Evolutionary conservation across 2,888 invertebrate species (phyloP).

Genomic region (Patella depressa): DNA sequence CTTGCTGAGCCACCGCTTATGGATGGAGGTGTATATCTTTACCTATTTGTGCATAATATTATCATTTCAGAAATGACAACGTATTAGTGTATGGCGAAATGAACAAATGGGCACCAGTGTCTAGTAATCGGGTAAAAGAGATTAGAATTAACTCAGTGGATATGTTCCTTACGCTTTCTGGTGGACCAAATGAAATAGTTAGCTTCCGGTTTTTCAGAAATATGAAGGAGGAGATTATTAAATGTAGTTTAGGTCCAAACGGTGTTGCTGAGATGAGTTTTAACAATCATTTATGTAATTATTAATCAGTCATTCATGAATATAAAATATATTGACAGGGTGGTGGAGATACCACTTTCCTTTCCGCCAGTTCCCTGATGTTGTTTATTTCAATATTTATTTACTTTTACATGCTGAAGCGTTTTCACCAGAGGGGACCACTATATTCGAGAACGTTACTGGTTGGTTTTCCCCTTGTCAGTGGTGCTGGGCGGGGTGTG

Average conservation of each 20-base stretch:
- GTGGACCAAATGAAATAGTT: conserved; percentile 47
- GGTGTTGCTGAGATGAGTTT: conserved; percentile 12
- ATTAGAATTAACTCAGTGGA: conserved; percentile 38
- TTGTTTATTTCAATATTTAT: too few species aligned
- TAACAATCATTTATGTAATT: too few species aligned
- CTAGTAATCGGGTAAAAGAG: conserved; percentile 46
- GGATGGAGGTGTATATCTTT: neutral
- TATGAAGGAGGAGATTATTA: conserved; percentile 3
- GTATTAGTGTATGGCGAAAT: conserved; percentile 49
- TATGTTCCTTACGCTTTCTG: conserved; percentile 41
- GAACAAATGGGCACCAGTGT: conserved; percentile 59
- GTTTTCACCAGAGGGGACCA: too few species aligned
- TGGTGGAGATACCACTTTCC: too few species aligned
- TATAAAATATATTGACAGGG: too few species aligned
- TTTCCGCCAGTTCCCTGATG: too few species aligned
- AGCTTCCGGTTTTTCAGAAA: conserved; percentile 38
- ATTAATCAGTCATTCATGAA: too few species aligned
- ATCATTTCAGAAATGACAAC: conserved; percentile 20
- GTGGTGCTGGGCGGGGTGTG: too few species aligned
- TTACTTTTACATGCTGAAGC: too few species aligned
- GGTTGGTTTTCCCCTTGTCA: too few species aligned
- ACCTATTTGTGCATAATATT: neutral
- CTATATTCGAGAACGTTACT: too few species aligned
- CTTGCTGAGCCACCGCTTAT: too few species aligned
- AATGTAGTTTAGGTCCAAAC: conserved; percentile 14